Base-by-base conservation (phyloP, 2,797 vertebrate genomes). In the Xyrichtys novacula region DNA sequence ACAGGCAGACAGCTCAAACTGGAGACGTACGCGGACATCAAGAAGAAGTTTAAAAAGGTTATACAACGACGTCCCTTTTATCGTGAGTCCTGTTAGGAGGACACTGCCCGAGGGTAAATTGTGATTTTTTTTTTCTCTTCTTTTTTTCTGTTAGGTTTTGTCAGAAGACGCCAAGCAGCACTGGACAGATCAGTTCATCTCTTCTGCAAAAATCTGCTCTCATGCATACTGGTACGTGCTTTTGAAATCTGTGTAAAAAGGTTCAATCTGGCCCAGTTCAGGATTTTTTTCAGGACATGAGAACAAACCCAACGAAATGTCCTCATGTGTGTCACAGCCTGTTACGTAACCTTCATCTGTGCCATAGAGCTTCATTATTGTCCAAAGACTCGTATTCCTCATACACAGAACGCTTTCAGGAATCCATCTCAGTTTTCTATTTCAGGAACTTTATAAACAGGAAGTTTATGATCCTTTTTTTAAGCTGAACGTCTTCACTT, bases 1-100 rank as follows among this genome's bases (percentile, higher is more conserved):
- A 99, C 97, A 1, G 98, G 98, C 74, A 94, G 96, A 52, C 98
- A 99, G 78, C 92, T 98, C 62, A 99, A 99, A 86, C 91, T 98
- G 88, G 98, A 99, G 93, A 95, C 94, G 0, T 96, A 96, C 34
- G 70, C 90, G 7, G 98, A 99, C 86, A 94, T 99, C 73, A 97
- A 95, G 91, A 99, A 99, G 91, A 98, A 97, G 91, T 99, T 97
- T 26, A 99, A 99, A 85, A 99, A 99, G 96, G 98, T 99, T 0
- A 2, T 10, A 4, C 5, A 2, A 3, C n/a, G n/a, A 6, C 0
- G n/a, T 32, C 43, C 0, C 40, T 70, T 43, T 7, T 19, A n/a
- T n/a, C n/a, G n/a, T n/a, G n/a, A n/a, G n/a, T n/a, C n/a, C n/a
- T n/a, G n/a, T n/a, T n/a, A n/a, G n/a, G n/a, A n/a, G n/a, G n/a